Evolutionary conservation across 2,113 vertebrate species (phyloP).

Genomic region (Neotragus moschatus): DNA sequence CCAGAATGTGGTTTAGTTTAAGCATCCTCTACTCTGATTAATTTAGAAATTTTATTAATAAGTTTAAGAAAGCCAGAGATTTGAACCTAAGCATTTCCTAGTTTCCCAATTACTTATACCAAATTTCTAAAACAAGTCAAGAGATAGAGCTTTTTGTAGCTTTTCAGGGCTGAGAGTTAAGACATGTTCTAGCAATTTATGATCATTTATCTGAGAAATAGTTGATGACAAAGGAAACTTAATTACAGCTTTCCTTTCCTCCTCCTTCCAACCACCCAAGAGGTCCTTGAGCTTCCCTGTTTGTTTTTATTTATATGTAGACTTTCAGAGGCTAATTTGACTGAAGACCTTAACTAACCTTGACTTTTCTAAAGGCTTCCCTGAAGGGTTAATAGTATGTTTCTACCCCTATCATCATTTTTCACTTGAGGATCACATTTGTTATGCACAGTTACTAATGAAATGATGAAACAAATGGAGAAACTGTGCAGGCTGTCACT

Average conservation of each 20-base stretch:
- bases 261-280: background rate
- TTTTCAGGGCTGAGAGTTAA: conserved; percentile 38
- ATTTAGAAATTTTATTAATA: conserved; percentile 54
- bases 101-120: background rate
- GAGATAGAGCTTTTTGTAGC: background rate
- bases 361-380: conserved; percentile 75
- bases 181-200: conserved; percentile 64
- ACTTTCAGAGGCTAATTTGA: conserved; percentile 74
- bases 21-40: conserved; percentile 15
- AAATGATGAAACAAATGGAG: conserved; percentile 6
- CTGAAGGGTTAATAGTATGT: conserved; percentile 76
- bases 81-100: background rate
- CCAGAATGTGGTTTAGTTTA: conserved; percentile 32
- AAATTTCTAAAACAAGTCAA: conserved; percentile 20
- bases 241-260: conserved; percentile 66
- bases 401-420: conserved; percentile 69
- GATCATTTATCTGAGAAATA: conserved; percentile 66
- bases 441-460: conserved; percentile 19
- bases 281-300: conserved; percentile 53
- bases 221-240: conserved; percentile 71
- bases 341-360: conserved; percentile 71
- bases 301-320: conserved; percentile 75
- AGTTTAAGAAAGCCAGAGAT: background rate
- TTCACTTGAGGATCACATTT: conserved; percentile 51
- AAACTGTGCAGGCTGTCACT: background rate